Percentiles rank a stretch among this genome's conserved stretches.
Conservation (phyloP, 2,888 invertebrate species). For the Himalopsyche tibetana region DNA sequence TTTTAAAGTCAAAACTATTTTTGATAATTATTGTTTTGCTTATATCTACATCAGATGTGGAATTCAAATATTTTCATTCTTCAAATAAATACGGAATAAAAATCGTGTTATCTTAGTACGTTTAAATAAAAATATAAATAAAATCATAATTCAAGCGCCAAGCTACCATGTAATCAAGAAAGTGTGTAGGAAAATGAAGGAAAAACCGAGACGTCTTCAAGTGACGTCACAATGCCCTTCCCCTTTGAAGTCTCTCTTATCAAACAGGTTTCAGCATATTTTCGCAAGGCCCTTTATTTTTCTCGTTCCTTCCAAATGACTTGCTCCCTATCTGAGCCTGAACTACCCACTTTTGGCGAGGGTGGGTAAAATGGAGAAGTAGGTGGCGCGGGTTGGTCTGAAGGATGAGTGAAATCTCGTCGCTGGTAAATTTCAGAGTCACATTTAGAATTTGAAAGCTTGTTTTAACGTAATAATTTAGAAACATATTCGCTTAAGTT, state of each 20-base stretch:
- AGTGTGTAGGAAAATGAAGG: neutral
- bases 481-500: too few species aligned
- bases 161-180: constrained; percentile 16
- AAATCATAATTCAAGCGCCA: constrained; percentile 8
- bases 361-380: neutral
- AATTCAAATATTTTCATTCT: too few species aligned
- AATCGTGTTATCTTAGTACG: too few species aligned
- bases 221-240: constrained; percentile 18
- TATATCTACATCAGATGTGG: too few species aligned
- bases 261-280: constrained; percentile 58
- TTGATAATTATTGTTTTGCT: too few species aligned
- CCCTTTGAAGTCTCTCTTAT: constrained; percentile 55
- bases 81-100: too few species aligned
- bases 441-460: neutral
- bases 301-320: constrained; percentile 59
- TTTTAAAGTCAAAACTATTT: too few species aligned
- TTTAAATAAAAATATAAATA: neutral
- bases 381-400: neutral
- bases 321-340: constrained; percentile 59
- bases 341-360: constrained; percentile 50
- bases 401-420: neutral
- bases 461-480: too few species aligned
- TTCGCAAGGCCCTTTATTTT: constrained; percentile 59
- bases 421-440: constrained; percentile 26
- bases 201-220: constrained; percentile 26